Evolutionary conservation across 2,888 invertebrate species (phyloP).

Genomic region (Microchrysa polita): DNA sequence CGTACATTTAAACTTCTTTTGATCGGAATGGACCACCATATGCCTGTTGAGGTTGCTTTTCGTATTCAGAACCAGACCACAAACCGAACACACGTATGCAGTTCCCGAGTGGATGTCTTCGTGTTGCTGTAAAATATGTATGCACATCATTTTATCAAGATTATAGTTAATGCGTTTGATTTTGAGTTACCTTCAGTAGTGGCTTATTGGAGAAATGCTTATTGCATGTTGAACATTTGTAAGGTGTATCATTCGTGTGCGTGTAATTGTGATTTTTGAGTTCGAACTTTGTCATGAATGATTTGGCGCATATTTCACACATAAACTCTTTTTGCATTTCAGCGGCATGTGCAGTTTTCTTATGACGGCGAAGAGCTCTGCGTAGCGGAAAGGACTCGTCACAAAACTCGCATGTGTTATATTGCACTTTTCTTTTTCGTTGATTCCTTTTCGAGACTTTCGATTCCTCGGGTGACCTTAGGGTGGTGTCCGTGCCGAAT

Average conservation of each 20-base stretch:
- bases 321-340: slow-evolving; percentile 56
- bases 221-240: slow-evolving; percentile 62
- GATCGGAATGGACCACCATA: slow-evolving; percentile 62
- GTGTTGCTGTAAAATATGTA: slow-evolving; percentile 59
- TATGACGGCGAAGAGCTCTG: slow-evolving; percentile 16
- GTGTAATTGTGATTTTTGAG: slow-evolving; percentile 66
- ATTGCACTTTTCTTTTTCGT: slow-evolving; percentile 18
- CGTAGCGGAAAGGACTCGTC: slow-evolving; percentile 38
- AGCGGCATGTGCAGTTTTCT: slow-evolving; percentile 28
- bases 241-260: slow-evolving; percentile 65
- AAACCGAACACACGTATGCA: slow-evolving; percentile 63
- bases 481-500: no score
- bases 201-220: slow-evolving; percentile 61
- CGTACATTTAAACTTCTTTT: slow-evolving; percentile 61
- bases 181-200: slow-evolving; percentile 55
- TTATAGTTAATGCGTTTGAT: neutral
- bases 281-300: slow-evolving; percentile 65
- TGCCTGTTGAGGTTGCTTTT: slow-evolving; percentile 65
- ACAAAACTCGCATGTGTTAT: slow-evolving; percentile 36
- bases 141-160: neutral
- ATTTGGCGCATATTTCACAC: slow-evolving; percentile 66
- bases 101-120: slow-evolving; percentile 64
- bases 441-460: no score
- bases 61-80: slow-evolving; percentile 63
- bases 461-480: no score